phyloP scores from a whole-genome alignment of 2,888 invertebrate species.

The Altica lythri region DNA sequence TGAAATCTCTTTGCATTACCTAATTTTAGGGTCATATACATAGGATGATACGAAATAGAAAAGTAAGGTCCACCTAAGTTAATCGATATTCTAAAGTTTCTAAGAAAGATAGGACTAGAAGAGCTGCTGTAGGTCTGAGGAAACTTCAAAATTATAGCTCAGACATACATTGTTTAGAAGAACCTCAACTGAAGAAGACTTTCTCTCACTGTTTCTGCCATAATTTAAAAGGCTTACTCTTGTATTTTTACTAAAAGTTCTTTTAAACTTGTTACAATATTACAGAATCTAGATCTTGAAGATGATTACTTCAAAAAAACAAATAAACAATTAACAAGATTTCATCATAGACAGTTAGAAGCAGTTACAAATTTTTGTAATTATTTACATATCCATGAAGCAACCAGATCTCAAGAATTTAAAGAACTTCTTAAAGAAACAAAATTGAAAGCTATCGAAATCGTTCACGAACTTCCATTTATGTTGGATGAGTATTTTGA shows the following conservation, averaged over 20 bases:
- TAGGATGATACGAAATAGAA: no score
- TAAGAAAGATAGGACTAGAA: no score
- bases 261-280: background rate
- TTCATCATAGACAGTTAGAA: slow-evolving; percentile 27
- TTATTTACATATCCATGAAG: slow-evolving; percentile 41
- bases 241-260: background rate
- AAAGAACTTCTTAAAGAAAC: slow-evolving; percentile 44
- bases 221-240: no score
- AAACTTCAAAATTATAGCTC: no score
- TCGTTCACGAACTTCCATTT: slow-evolving; percentile 45
- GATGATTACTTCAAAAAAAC: slow-evolving; percentile 29
- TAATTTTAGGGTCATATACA: no score
- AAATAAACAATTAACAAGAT: slow-evolving; percentile 18
- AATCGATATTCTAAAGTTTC: no score
- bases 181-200: no score
- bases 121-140: no score
- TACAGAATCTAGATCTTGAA: slow-evolving; percentile 21
- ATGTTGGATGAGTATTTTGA: slow-evolving; percentile 49
- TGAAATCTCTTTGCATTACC: no score
- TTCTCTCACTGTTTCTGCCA: no score
- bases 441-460: slow-evolving; percentile 43
- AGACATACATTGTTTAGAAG: no score
- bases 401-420: slow-evolving; percentile 41
- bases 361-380: slow-evolving; percentile 39
- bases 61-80: no score